Evolutionary conservation across 2,888 invertebrate genomes (phyloP).

Genomic region (Zelleria hepariella): DNA sequence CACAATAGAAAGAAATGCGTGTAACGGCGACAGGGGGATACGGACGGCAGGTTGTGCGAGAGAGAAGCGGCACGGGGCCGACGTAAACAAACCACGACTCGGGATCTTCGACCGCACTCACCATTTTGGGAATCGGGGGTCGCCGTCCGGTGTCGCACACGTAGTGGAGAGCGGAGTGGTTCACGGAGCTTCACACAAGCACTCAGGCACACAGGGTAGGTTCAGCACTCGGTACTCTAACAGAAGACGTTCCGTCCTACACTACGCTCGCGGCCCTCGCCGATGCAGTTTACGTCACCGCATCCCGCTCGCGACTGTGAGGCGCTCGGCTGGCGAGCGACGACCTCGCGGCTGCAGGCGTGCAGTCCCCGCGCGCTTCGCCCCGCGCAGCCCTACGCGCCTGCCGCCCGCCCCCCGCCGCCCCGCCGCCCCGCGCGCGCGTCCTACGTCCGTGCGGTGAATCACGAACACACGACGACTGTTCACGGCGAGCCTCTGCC

Average conservation of each 20-base stretch:
- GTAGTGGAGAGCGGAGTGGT: background rate
- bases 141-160: background rate
- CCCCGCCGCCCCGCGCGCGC: background rate
- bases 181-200: conserved; percentile 32
- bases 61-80: conserved; percentile 49
- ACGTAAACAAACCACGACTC: conserved; percentile 67
- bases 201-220: conserved; percentile 1
- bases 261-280: conserved; percentile 67
- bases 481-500: conserved; percentile 7
- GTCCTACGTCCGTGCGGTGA: conserved; percentile 48
- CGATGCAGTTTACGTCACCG: conserved; percentile 72
- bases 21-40: conserved; percentile 57
- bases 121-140: conserved; percentile 50
- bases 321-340: conserved; percentile 67
- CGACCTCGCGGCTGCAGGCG: conserved; percentile 57
- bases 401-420: conserved; percentile 22
- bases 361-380: conserved; percentile 33
- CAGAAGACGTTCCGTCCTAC: conserved; percentile 68
- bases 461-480: too few species aligned
- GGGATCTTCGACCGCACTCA: conserved; percentile 70
- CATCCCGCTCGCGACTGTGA: conserved; percentile 69
- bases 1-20: conserved; percentile 67
- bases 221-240: conserved; percentile 38
- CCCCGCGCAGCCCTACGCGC: conserved; percentile 31
- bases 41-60: conserved; percentile 64